Base-by-base conservation (phyloP, 2,888 invertebrate genomes). In the Cataglyphis rosenhaueri region DNA sequence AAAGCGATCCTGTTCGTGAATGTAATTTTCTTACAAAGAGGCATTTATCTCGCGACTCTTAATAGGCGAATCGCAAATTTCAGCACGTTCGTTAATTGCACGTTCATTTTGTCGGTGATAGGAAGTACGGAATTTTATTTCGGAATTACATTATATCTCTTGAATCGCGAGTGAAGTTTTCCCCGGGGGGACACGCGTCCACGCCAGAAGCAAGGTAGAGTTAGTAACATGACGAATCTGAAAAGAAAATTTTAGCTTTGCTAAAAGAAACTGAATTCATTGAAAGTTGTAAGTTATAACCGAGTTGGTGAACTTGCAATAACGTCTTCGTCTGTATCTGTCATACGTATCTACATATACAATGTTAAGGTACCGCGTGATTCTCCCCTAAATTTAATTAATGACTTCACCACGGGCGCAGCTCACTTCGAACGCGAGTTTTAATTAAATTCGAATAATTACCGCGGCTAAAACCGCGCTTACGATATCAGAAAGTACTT, bases 381-480 rank as follows among this genome's bases (percentile, higher is more conserved):
- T 71, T 79, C 78, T 29, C 62, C 78, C 83, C 86, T 85, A 85
- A 90, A 91, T 79, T 79, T 71, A 79, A 79, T 90, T 91, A 91
- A 90, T 88, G 90, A 89, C 87, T 85, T 84, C 82, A 81, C 81
- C 81, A 44, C 52, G 41, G 8, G 74, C 59, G 83, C 65, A 74
- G 75, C 68, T 55, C 78, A 74, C 81, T 64, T 68, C 71, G 52
- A 61, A 74, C 78, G 71, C 81, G 88, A 90, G 89, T 91, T 92
- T 91, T 90, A 92, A 92, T 92, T 91, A 92, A 91, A 90, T 87
- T 89, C 78, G 83, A 89, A 86, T 89, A 89, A 91, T 91, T 88
- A 87, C 85, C 84, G 61, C 76, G 83, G 84, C 85, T 85, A 86
- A 88, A 89, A 89, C 88, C 84, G 88, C 81, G 84, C 84, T 90